phyloP scores from a whole-genome alignment of 2,797 vertebrate species.

The Aphelocoma californica region DNA sequence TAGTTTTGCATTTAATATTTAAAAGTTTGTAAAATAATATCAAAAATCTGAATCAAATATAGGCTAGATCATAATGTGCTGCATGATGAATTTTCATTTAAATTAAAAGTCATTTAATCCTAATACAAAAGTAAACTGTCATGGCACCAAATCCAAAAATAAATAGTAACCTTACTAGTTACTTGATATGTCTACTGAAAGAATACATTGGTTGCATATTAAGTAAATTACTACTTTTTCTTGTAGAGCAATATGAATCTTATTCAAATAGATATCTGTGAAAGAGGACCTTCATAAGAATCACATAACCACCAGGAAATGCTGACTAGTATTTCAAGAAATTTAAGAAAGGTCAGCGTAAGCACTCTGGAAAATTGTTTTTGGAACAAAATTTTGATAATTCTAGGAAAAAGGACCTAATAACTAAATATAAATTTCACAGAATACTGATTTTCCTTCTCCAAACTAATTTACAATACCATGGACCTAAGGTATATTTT shows the following conservation, averaged over 20 bases:
- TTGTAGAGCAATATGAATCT: background rate
- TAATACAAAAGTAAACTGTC: background rate
- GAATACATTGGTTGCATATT: background rate
- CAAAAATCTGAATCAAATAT: background rate
- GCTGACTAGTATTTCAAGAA: background rate
- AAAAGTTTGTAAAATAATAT: background rate
- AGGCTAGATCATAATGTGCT: background rate
- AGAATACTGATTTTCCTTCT: background rate
- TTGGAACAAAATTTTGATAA: background rate
- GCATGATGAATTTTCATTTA: background rate
- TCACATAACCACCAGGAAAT: background rate
- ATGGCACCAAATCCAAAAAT: background rate
- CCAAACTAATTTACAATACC: conserved; percentile 25
- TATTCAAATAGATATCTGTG: background rate
- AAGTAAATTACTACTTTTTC: conserved; percentile 6
- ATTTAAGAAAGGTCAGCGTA: background rate
- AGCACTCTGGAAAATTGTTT: background rate
- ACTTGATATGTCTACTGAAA: background rate
- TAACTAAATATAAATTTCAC: conserved; percentile 44
- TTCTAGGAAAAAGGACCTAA: conserved; percentile 4
- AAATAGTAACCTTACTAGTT: background rate
- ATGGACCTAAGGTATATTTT: background rate
- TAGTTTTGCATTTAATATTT: background rate
- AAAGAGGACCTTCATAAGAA: background rate
- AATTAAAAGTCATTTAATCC: background rate